These are phyloP conservation scores for Thaleichthys pacificus DNA, from an alignment of 2,797 vertebrate species.

Conservation along the genomic window DNA sequence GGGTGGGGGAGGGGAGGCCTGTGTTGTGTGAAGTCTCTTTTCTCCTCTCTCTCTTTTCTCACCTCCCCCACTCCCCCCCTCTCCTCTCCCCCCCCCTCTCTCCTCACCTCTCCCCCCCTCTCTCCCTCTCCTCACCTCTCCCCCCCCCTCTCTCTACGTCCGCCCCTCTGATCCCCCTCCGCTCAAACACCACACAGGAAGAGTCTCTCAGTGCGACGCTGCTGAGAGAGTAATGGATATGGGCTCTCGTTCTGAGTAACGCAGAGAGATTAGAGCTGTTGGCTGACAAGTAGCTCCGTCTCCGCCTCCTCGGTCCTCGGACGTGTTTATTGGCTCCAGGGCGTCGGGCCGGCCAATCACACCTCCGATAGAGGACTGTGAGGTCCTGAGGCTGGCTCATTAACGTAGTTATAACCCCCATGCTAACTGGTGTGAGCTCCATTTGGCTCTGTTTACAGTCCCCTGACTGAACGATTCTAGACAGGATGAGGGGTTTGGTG, in stretches of 20 bases:
- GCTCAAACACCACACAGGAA: constrained; percentile 64
- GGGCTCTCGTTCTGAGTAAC: neutral
- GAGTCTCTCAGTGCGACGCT: constrained; percentile 58
- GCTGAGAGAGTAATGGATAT: constrained; percentile 47
- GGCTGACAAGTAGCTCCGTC: neutral
- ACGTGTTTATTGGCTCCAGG: neutral
- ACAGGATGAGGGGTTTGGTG: neutral
- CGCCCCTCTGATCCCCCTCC: neutral
- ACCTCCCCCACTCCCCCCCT: constrained; percentile 63
- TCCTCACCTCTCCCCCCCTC: constrained; percentile 40
- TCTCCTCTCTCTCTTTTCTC: constrained; percentile 55
- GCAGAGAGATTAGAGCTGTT: neutral
- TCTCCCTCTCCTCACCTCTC: constrained; percentile 66
- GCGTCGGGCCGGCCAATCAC: constrained; percentile 7
- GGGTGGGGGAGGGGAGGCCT: constrained; percentile 51
- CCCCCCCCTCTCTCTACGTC: constrained; percentile 61
- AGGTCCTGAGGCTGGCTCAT: constrained; percentile 9
- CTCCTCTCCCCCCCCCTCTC: constrained; percentile 46
- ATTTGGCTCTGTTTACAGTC: constrained; percentile 21
- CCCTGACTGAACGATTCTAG: neutral
- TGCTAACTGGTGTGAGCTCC: constrained; percentile 3
- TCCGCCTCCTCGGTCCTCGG: constrained; percentile 2
- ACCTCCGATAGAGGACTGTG: constrained; percentile 5
- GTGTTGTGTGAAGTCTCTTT: constrained; percentile 67
- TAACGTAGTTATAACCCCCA: constrained; percentile 13